Percentiles rank a stretch among this genome's conserved stretches.
These are phyloP conservation scores for Hypsibius dujardini DNA, from an alignment of 1,140 invertebrate genomes.

Conservation along the genomic window DNA sequence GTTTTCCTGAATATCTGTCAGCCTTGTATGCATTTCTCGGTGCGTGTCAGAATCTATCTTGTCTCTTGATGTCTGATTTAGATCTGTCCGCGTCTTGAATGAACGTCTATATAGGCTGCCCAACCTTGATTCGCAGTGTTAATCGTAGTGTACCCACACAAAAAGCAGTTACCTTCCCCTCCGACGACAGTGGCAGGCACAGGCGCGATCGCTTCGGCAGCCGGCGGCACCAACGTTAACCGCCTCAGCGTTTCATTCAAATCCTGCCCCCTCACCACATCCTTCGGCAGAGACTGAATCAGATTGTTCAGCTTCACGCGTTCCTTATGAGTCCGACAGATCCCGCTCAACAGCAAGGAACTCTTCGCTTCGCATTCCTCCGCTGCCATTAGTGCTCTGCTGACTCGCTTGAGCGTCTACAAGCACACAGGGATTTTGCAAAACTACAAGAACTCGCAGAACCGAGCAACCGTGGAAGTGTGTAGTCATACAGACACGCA, in stretches of 20 bases:
- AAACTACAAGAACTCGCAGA: no score
- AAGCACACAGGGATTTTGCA: no score
- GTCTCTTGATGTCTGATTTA: background rate
- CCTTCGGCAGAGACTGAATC: constrained; percentile 43
- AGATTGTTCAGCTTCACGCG: background rate
- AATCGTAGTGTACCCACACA: no score
- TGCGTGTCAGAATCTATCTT: no score
- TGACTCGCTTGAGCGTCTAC: background rate
- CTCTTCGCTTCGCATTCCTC: background rate
- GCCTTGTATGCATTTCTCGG: no score
- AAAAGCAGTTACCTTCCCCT: no score
- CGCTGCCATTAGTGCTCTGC: background rate
- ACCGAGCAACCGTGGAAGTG: no score
- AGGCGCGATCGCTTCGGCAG: background rate
- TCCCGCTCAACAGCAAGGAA: background rate
- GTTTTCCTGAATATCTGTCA: no score
- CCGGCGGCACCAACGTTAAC: constrained; percentile 18
- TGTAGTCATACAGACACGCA: no score
- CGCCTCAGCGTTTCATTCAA: constrained; percentile 50
- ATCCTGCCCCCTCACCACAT: constrained; percentile 43
- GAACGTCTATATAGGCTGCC: background rate
- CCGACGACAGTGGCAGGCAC: background rate
- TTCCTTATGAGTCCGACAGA: background rate
- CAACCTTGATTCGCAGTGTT: background rate
- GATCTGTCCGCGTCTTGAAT: background rate